These are phyloP conservation scores for Crotophaga sulcirostris DNA, from an alignment of 2,113 vertebrate species.

Conservation along the genomic window DNA sequence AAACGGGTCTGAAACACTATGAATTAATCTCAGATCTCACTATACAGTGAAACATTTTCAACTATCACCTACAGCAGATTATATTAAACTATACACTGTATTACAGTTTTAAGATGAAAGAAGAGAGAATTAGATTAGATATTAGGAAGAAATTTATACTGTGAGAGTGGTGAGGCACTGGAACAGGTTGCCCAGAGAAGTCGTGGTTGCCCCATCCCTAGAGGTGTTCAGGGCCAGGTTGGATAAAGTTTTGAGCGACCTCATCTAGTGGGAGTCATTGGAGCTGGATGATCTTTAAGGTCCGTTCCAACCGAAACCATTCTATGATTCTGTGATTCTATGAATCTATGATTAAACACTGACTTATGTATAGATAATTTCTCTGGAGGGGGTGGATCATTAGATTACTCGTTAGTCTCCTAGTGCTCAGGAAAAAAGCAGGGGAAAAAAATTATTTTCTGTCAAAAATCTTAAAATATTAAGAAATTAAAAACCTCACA, in stretches of 20 bases:
- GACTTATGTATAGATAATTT: background rate
- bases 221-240: too few relatives aligned
- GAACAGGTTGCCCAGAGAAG: too few relatives aligned
- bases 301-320: too few relatives aligned
- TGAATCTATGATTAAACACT: background rate
- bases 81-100: background rate
- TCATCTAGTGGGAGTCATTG: too few relatives aligned
- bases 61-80: background rate
- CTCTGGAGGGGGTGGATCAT: background rate
- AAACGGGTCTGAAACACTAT: background rate
- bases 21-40: background rate
- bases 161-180: too few relatives aligned
- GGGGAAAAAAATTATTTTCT: background rate
- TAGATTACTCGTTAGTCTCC: background rate
- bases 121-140: too few relatives aligned
- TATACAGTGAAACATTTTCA: background rate
- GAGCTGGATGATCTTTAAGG: too few relatives aligned
- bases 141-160: too few relatives aligned
- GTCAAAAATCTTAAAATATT: background rate
- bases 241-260: too few relatives aligned
- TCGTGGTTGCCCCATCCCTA: too few relatives aligned
- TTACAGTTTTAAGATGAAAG: background rate
- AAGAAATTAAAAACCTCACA: background rate
- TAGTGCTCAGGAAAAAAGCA: background rate
- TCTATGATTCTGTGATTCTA: too few relatives aligned